Evolutionary conservation across 2,888 invertebrate species (phyloP), one percentile per base, ranked within the genome.

Genomic region (Mesopsocus fuscifrons): DNA sequence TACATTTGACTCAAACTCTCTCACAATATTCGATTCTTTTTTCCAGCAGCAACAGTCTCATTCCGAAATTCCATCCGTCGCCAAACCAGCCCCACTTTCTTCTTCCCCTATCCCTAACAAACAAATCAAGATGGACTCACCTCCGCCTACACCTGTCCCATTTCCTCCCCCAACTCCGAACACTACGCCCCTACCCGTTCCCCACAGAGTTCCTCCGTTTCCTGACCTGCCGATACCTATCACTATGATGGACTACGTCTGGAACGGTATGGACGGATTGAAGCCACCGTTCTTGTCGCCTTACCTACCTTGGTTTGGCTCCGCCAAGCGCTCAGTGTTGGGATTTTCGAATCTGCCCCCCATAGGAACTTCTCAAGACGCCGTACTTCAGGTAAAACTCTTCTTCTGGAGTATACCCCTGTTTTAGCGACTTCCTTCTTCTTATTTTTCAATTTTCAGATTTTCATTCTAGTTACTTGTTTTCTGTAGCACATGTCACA

Each of bases 171-270:
- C 51, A 40, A 44, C 47, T 38, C 46, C 51, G 34, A 45, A 56
- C 43, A 45, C 53, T 46, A 53, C 59, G 52, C 49, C 59, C 23
- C 58, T 58, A 48, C 59, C 63, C 2, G 56, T 62, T n/a, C 58
- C 63, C 45, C 62, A 66, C 2, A 50, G 66, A 46, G 65, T 70
- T 9, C 67, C 70, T 0, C 64, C 66, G 11, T 66, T 67, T 49
- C 65, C 69, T 40, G 66, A 69, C 50, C 52, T 63, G 11, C 57
- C 68, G 2, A 52, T 74, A 44, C 72, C 74, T 0, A 61, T 80
- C 34, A 75, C 81, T 0, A 74, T 82, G 6, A 81, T 84, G 57
- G 84, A 84, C 61, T 82, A 83, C 52, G 79, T 84, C 53, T 84
- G 82, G 76, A 38, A 38, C 20, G 38, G 38, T 6, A 13, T 38